Evolutionary conservation across 2,113 vertebrate genomes (phyloP).

Genomic region (Odocoileus hemionus): DNA sequence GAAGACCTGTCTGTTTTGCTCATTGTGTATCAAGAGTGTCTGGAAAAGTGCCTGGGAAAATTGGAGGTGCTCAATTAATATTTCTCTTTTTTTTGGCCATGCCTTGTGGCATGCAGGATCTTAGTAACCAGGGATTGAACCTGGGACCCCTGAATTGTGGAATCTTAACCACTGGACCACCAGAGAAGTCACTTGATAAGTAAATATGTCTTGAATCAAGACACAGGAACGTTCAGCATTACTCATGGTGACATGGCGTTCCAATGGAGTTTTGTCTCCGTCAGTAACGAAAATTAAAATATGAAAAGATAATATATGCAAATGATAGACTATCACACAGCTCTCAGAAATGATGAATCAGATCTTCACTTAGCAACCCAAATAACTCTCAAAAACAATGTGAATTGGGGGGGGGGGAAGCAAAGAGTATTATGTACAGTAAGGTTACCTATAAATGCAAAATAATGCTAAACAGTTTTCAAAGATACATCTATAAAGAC

Average conservation of each 20-base stretch:
- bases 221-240: not conserved
- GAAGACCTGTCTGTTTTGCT: not conserved
- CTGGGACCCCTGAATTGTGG: not conserved
- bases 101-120: not conserved
- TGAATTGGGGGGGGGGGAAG: too few species aligned
- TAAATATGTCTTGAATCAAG: not conserved
- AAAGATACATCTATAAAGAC: not conserved
- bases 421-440: not conserved
- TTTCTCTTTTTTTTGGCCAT: not conserved
- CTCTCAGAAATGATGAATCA: not conserved
- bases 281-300: not conserved
- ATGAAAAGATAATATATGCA: not conserved
- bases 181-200: not conserved
- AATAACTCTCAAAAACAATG: not conserved
- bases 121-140: not conserved
- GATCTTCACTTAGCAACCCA: not conserved
- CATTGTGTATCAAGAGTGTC: not conserved
- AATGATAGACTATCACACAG: not conserved
- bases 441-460: not conserved
- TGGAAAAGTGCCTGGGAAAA: not conserved
- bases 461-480: not conserved
- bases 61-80: not conserved
- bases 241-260: not conserved
- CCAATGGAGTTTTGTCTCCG: not conserved
- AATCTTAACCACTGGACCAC: not conserved